These are phyloP conservation scores for Euwallacea similis DNA, from an alignment of 1,140 invertebrate genomes.

Conservation along the genomic window DNA sequence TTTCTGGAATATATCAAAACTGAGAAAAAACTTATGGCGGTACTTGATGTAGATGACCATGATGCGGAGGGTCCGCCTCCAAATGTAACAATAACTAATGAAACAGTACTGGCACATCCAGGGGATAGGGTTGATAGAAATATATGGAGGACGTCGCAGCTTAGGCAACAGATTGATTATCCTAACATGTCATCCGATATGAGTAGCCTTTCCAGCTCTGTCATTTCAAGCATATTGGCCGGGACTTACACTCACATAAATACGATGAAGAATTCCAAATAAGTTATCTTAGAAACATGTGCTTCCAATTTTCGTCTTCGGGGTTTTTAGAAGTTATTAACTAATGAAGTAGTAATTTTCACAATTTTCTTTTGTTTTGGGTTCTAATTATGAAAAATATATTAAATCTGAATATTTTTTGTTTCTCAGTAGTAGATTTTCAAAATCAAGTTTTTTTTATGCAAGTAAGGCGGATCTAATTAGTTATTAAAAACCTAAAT, in stretches of 20 bases:
- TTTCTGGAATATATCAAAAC: constrained; percentile 57
- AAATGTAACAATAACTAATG: constrained; percentile 40
- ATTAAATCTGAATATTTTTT: no score
- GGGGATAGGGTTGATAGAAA: constrained; percentile 38
- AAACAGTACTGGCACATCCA: constrained; percentile 47
- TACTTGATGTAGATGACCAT: constrained; percentile 48
- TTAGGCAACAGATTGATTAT: constrained; percentile 47
- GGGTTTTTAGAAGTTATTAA: no score
- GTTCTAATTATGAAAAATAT: no score
- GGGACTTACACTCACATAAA: constrained; percentile 46
- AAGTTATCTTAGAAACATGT: neutral
- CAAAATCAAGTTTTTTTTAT: no score
- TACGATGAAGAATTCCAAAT: constrained; percentile 16
- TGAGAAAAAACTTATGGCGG: constrained; percentile 44
- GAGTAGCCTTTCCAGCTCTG: constrained; percentile 51
- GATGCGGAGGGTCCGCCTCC: constrained; percentile 51
- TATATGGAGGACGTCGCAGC: constrained; percentile 46
- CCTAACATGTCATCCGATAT: constrained; percentile 51
- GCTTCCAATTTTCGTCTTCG: no score
- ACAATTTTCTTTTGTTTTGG: no score
- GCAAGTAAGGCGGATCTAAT: no score
- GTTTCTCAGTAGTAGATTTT: no score
- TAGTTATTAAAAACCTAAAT: no score
- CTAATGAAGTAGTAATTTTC: no score
- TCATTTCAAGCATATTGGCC: constrained; percentile 48